A percentile compares a stretch with the other conserved stretches of the same genome.
phyloP scores from a whole-genome alignment of 2,113 vertebrate genomes.

The Microtus richardsoni region DNA sequence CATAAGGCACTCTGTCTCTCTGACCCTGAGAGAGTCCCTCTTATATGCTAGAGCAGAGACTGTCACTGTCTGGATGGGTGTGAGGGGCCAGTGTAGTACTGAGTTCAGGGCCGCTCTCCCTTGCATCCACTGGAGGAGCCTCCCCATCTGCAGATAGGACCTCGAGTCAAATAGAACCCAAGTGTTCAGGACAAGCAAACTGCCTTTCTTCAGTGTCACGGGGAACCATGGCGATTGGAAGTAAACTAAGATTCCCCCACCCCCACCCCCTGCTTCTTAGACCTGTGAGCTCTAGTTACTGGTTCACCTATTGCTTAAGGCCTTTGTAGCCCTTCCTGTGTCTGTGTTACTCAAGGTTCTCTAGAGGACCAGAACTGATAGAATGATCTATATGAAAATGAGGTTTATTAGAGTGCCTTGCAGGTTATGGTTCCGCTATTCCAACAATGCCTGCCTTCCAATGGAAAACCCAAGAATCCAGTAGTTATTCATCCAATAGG shows the following conservation, averaged over 20 bases:
- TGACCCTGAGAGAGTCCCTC: neutral
- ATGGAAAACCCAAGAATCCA: neutral
- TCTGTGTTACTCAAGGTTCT: neutral
- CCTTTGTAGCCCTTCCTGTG: neutral
- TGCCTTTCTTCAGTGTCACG: neutral
- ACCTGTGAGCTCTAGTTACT: neutral
- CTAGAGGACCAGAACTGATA: neutral
- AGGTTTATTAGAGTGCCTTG: neutral
- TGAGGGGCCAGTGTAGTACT: neutral
- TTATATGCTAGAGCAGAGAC: neutral
- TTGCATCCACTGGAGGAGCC: neutral
- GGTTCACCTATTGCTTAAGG: neutral
- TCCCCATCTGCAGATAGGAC: neutral
- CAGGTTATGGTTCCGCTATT: neutral
- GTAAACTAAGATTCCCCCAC: too few species aligned
- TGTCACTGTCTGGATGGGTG: too few species aligned
- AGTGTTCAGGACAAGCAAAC: neutral
- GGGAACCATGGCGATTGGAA: neutral
- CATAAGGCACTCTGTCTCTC: neutral
- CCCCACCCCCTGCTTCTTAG: neutral
- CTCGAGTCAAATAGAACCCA: neutral
- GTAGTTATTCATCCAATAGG: neutral
- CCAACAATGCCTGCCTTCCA: neutral
- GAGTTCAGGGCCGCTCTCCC: neutral
- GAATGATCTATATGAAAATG: neutral